These are phyloP conservation scores for Oasisia sp. DNA, from an alignment of 2,888 invertebrate genomes.

Conservation along the genomic window DNA sequence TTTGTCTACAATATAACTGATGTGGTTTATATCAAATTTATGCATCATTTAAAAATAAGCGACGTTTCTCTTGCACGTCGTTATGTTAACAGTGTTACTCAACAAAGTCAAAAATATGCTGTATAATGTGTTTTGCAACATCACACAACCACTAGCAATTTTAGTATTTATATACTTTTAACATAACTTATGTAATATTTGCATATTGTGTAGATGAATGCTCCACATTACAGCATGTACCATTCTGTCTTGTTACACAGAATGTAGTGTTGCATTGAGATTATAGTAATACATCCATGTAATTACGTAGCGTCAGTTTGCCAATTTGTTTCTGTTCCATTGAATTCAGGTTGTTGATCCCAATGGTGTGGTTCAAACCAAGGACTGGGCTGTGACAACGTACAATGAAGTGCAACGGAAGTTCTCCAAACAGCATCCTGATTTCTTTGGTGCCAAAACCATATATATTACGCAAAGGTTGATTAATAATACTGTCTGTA, in stretches of 20 bases:
- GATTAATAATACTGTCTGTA: not conserved
- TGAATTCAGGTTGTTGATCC: conserved; percentile 52
- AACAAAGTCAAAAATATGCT: too few species aligned
- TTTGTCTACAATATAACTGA: not conserved
- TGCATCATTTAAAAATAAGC: too few species aligned
- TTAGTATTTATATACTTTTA: too few species aligned
- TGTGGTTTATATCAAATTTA: not conserved
- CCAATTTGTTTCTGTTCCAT: not conserved
- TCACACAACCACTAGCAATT: too few species aligned
- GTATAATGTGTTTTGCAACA: too few species aligned
- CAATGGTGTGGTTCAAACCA: conserved; percentile 45
- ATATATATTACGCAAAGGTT: conserved; percentile 40
- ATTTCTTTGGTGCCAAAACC: conserved; percentile 53
- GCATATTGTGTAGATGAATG: not conserved
- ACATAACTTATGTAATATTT: too few species aligned
- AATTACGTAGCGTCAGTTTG: not conserved
- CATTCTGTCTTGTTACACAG: too few species aligned
- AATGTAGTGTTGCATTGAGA: too few species aligned
- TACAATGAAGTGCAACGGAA: conserved; percentile 46
- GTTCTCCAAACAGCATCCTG: conserved; percentile 47
- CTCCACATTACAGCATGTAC: not conserved
- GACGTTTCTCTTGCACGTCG: too few species aligned
- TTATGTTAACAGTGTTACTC: not conserved
- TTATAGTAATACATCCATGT: too few species aligned
- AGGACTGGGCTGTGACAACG: conserved; percentile 43